Conservation (phyloP, 2,888 invertebrate species). For the Ectobius pallidus region DNA sequence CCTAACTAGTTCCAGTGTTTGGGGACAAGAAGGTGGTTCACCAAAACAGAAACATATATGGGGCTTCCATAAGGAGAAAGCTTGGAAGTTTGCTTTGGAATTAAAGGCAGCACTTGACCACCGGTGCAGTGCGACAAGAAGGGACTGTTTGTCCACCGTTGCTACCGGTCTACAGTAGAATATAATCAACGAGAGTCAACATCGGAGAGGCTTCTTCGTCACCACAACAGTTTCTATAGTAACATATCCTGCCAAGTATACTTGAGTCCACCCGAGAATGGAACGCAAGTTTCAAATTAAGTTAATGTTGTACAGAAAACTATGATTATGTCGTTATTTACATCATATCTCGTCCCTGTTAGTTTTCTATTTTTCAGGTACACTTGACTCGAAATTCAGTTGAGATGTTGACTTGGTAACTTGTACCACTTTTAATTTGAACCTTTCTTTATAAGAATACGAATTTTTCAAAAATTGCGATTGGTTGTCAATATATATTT, state of each 20-base stretch:
- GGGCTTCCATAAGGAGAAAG: neutral
- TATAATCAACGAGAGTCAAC: slow-evolving; percentile 36
- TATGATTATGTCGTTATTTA: too few species aligned
- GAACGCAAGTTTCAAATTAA: too few species aligned
- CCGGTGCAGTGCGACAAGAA: neutral
- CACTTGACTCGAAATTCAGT: too few species aligned
- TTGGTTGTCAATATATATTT: too few species aligned
- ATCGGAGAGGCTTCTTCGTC: slow-evolving; percentile 32
- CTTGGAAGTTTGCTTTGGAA: neutral
- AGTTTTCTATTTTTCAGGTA: too few species aligned
- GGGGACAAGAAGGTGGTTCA: neutral
- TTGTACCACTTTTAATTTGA: too few species aligned
- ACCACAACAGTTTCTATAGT: slow-evolving; percentile 22
- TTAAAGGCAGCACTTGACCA: slow-evolving; percentile 11
- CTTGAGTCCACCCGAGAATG: neutral
- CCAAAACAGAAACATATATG: neutral
- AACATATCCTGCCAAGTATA: slow-evolving; percentile 2
- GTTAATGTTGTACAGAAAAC: too few species aligned
- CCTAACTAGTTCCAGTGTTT: too few species aligned
- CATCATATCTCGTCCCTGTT: too few species aligned
- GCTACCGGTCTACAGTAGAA: neutral
- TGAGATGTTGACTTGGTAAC: too few species aligned
- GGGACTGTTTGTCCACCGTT: slow-evolving; percentile 26
- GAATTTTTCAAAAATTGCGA: too few species aligned
- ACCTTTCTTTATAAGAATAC: too few species aligned